A percentile compares a stretch with the other conserved stretches of the same genome.
phyloP scores from a whole-genome alignment of 2,888 invertebrate genomes.

The Lasioglossum zephyrum region DNA sequence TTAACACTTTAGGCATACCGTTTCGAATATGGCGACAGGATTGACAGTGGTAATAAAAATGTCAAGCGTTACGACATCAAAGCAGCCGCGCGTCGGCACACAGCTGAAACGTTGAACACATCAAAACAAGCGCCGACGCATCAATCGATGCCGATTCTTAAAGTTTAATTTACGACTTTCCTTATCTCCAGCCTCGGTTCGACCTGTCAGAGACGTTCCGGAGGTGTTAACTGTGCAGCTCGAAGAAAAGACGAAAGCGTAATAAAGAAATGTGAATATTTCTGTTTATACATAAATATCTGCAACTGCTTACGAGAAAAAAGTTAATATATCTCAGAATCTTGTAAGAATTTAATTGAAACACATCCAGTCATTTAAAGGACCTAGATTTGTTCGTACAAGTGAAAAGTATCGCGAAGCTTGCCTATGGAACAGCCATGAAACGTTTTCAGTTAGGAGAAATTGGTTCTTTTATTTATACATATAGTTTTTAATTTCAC shows the following conservation, averaged over 20 bases:
- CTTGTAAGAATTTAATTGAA: too few relatives aligned
- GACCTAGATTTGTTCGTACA: neutral
- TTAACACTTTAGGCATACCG: neutral
- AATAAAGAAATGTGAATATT: neutral
- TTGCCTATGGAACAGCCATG: neutral
- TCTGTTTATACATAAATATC: neutral
- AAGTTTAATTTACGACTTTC: conserved; percentile 2
- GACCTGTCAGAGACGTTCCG: neutral
- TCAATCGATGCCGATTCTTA: neutral
- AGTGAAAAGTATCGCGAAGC: neutral
- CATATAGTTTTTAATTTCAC: neutral
- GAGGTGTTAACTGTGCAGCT: neutral
- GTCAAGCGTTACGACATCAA: neutral
- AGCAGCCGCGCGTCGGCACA: neutral
- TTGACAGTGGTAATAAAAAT: neutral
- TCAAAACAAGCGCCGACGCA: neutral
- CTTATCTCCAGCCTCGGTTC: neutral
- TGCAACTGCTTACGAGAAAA: neutral
- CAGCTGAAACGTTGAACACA: neutral
- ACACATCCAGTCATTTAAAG: neutral
- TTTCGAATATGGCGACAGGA: neutral
- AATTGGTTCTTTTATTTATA: neutral
- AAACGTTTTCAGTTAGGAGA: neutral
- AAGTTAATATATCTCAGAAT: neutral
- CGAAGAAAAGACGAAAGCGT: neutral